Evolutionary conservation across 2,113 vertebrate genomes (phyloP).

Genomic region (Cheirogaleus medius): DNA sequence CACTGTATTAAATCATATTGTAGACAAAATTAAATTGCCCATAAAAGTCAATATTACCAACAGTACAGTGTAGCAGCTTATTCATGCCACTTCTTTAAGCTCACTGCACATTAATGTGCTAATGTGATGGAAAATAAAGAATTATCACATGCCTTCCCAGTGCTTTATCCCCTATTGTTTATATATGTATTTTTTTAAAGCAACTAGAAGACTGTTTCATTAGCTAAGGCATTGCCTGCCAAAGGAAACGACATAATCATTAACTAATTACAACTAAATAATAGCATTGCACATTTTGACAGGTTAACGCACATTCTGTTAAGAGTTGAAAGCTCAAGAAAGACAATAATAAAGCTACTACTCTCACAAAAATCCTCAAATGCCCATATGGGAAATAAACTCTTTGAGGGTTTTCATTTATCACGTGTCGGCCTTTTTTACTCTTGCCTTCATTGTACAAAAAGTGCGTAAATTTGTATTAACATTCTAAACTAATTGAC

Average conservation of each 20-base stretch:
- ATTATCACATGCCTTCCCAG: neutral
- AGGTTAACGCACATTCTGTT: neutral
- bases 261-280: conserved; percentile 51
- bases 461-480: neutral
- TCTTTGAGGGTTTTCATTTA: neutral
- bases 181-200: conserved; percentile 40
- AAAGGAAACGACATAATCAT: conserved; percentile 32
- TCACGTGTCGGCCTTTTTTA: neutral
- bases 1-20: conserved; percentile 3
- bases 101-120: neutral
- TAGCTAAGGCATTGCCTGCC: conserved; percentile 24
- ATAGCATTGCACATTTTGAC: conserved; percentile 31
- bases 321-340: conserved; percentile 42
- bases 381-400: neutral
- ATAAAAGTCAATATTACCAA: conserved; percentile 55
- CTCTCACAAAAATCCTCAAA: neutral
- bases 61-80: neutral
- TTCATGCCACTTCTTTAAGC: conserved; percentile 43
- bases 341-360: neutral
- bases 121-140: conserved; percentile 41
- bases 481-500: neutral
- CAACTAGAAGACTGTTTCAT: neutral
- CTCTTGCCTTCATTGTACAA: neutral
- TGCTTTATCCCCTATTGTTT: neutral
- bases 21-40: conserved; percentile 60